Percentiles rank a stretch among this genome's conserved stretches.
Conservation (phyloP, 2,113 vertebrate genomes). For the Neotoma lepida region DNA sequence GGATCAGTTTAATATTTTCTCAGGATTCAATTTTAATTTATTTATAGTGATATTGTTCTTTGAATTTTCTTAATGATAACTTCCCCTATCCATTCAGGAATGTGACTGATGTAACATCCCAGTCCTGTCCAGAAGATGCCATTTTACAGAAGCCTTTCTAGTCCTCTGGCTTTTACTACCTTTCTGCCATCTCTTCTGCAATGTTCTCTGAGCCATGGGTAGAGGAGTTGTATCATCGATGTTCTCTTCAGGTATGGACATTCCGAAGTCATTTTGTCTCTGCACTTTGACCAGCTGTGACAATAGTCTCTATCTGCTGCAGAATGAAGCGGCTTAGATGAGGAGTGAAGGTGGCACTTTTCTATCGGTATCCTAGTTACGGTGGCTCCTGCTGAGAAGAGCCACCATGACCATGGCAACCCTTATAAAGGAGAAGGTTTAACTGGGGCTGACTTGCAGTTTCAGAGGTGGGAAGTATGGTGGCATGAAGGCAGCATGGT, state of each 20-base stretch:
- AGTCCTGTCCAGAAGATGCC: neutral
- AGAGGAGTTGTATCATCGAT: neutral
- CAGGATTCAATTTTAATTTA: neutral
- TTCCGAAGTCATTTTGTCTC: neutral
- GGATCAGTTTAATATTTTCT: neutral
- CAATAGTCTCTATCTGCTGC: neutral
- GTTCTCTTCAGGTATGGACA: neutral
- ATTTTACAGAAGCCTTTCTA: neutral
- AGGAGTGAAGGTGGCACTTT: neutral
- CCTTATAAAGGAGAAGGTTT: neutral
- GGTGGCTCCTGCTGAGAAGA: neutral
- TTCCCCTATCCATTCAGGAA: neutral
- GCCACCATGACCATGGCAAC: neutral
- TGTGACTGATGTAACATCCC: neutral
- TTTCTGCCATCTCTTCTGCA: neutral
- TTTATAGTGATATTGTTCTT: neutral
- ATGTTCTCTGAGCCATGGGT: too few relatives aligned
- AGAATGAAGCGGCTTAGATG: neutral
- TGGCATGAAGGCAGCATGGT: neutral
- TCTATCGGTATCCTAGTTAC: neutral
- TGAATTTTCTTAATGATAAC: neutral
- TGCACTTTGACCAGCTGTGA: neutral
- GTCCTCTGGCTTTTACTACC: neutral
- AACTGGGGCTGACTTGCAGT: neutral
- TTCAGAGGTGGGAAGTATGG: neutral